These are phyloP conservation scores for Todiramphus chloris DNA, from an alignment of 2,113 vertebrate genomes.

Conservation along the genomic window DNA sequence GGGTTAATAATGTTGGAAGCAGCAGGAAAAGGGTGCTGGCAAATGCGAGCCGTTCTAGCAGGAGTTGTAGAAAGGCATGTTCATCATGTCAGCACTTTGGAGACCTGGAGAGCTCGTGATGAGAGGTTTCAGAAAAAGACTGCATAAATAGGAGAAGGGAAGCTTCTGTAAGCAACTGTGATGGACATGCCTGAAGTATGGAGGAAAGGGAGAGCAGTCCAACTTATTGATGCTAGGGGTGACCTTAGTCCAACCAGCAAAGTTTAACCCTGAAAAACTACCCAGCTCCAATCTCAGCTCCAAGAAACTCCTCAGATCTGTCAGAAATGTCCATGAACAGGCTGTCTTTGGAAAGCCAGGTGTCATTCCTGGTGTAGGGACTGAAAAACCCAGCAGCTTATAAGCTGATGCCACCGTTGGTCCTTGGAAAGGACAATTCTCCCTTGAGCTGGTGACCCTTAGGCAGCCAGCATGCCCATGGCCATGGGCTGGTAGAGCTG, in stretches of 20 bases:
- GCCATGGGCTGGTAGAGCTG: not conserved
- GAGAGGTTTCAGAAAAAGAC: conserved; percentile 7
- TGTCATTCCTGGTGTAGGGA: not conserved
- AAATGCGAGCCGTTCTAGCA: not conserved
- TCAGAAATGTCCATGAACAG: not conserved
- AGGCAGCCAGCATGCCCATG: not conserved
- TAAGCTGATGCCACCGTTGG: not conserved
- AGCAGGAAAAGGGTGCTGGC: not conserved
- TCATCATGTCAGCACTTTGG: conserved; percentile 1
- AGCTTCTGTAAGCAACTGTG: not conserved
- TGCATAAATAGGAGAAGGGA: not conserved
- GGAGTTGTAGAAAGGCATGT: not conserved
- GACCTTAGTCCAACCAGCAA: not conserved
- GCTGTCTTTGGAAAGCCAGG: not conserved
- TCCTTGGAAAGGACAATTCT: not conserved
- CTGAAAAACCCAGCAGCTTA: not conserved
- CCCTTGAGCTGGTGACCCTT: not conserved
- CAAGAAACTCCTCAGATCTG: not conserved
- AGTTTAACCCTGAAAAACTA: not conserved
- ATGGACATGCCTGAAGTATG: not conserved
- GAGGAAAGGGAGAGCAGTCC: not conserved
- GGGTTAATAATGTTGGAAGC: not conserved
- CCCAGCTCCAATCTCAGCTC: not conserved
- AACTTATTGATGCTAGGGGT: not conserved
- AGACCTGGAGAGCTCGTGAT: not conserved